A percentile compares a stretch with the other conserved stretches of the same genome.
These are phyloP conservation scores for Drosophila baimaii DNA, from an alignment of 1,140 invertebrate species.

Conservation along the genomic window DNA sequence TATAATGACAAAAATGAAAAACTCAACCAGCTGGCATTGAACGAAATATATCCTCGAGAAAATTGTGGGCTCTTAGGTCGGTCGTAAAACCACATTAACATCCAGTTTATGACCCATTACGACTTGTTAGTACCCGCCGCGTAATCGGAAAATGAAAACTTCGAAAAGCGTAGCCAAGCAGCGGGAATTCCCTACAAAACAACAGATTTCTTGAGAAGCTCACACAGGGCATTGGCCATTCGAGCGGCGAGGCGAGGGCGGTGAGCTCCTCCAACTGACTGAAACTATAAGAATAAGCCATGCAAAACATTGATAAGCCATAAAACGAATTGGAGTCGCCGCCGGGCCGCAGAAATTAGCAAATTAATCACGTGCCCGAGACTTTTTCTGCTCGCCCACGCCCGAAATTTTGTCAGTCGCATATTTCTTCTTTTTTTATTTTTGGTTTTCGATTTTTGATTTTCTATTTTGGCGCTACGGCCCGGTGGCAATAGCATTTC, in stretches of 20 bases:
- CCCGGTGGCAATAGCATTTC: constrained; percentile 50
- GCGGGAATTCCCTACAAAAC: constrained; percentile 10
- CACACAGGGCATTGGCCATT: constrained; percentile 39
- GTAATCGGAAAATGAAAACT: constrained; percentile 4
- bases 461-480: constrained; percentile 56
- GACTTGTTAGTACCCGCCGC: constrained; percentile 3
- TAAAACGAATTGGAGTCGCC: constrained; percentile 38
- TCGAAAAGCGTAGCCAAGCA: not conserved
- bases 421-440: not conserved
- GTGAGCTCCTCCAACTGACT: constrained; percentile 3
- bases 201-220: not conserved
- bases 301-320: constrained; percentile 58
- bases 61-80: not conserved
- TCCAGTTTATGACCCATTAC: constrained; percentile 23
- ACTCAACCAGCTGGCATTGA: constrained; percentile 12
- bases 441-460: constrained; percentile 1
- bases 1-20: not conserved
- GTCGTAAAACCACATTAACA: constrained; percentile 1
- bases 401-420: constrained; percentile 38
- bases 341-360: constrained; percentile 27
- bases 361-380: constrained; percentile 41
- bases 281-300: constrained; percentile 25
- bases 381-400: constrained; percentile 45
- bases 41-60: constrained; percentile 3
- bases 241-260: not conserved